Conservation (phyloP, 2,888 invertebrate species). For the Parelbella ahira region DNA sequence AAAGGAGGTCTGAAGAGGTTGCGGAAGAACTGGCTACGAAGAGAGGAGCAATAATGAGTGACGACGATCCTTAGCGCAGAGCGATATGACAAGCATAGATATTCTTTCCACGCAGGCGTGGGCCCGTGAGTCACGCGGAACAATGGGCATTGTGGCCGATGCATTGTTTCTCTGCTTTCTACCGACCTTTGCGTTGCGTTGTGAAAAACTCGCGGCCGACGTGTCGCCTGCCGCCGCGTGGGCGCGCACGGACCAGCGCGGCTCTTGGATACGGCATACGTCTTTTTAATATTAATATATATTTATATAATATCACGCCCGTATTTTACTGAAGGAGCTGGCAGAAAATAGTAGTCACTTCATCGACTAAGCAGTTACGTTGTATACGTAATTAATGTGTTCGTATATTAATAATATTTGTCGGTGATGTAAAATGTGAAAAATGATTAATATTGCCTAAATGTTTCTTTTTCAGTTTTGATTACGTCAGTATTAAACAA, state of each 20-base stretch:
- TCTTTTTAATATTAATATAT: too few relatives aligned
- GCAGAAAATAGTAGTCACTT: too few relatives aligned
- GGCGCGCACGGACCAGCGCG: not conserved
- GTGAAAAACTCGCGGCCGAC: conserved; percentile 47
- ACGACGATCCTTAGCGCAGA: conserved; percentile 10
- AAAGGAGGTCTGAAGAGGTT: too few relatives aligned
- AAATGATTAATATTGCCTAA: too few relatives aligned
- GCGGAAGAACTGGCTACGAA: not conserved
- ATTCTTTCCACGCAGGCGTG: conserved; percentile 16
- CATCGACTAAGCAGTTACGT: too few relatives aligned
- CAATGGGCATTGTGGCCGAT: conserved; percentile 56
- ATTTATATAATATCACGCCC: too few relatives aligned
- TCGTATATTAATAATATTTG: too few relatives aligned
- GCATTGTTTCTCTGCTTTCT: conserved; percentile 65
- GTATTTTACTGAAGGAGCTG: too few relatives aligned
- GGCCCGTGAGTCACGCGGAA: conserved; percentile 40
- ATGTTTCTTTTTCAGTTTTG: too few relatives aligned
- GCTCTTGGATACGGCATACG: not conserved
- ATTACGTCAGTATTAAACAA: too few relatives aligned
- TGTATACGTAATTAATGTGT: too few relatives aligned
- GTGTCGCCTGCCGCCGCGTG: conserved; percentile 31
- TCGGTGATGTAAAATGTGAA: too few relatives aligned
- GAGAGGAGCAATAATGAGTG: conserved; percentile 12
- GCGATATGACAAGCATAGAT: conserved; percentile 9
- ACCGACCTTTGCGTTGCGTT: conserved; percentile 58